Base-by-base conservation (phyloP, 2,113 vertebrate species). In the Eulacestoma nigropectus region DNA sequence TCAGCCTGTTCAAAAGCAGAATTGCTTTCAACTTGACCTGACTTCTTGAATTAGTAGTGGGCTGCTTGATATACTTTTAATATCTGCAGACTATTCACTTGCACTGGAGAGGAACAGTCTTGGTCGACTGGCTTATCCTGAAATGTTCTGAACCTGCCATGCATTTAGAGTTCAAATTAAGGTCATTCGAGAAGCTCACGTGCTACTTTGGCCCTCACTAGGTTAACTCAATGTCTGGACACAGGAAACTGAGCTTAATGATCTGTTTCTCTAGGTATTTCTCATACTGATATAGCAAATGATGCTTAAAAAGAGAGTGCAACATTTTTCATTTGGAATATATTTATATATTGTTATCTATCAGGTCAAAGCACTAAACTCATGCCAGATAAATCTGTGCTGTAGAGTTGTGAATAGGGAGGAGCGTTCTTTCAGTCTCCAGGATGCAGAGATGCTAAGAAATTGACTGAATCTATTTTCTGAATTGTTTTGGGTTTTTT, bases 131-230 rank as follows among this genome's bases (percentile, higher is more conserved):
- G 55, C 55, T 93, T 69, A 74, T 67, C 92, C 69, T 59, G 27
- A 65, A 83, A 42, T 76, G n/a, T 83, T 83, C 72, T 73, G 32
- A 96, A 37, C 41, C 53, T 65, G 41, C 50, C 90, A 62, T 33
- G 59, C 88, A 55, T 74, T 88, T n/a, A 63, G 63, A 90, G 94
- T 94, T 95, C 90, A 95, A 80, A 50, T n/a, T 90, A 29, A 86
- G 79, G 94, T 93, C 90, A 80, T 39, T 27, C 65, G 19, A 76
- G 68, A 80, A 72, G 50, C 10, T 62, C 35, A 35, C 4, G 39
- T 37, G n/a, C 50, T 73, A 39, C 16, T 35, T 83, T 7, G 6
- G 37, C 30, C 50, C 37, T 50, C 41, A 83, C 67, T 65, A 49
- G 8, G 10, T 55, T 92, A 92, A 73, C 9, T 85, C 19, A 41